phyloP scores from a whole-genome alignment of 2,888 invertebrate genomes.

The Branchipolynoe longqiensis region DNA sequence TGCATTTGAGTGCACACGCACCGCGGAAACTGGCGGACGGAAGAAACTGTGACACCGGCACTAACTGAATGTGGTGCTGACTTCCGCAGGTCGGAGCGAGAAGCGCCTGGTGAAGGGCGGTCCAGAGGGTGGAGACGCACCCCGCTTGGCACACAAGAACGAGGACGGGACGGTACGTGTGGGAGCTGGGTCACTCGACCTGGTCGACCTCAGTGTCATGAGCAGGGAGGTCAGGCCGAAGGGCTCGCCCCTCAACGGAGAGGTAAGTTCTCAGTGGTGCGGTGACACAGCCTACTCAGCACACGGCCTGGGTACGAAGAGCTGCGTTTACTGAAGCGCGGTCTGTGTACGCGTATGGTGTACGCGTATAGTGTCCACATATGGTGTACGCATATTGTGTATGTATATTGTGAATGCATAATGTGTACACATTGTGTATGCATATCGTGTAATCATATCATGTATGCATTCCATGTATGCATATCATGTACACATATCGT shows the following conservation, averaged over 20 bases:
- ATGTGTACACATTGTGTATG: too few relatives aligned
- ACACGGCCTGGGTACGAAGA: too few relatives aligned
- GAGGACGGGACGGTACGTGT: conserved; percentile 49
- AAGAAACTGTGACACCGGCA: too few relatives aligned
- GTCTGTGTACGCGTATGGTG: too few relatives aligned
- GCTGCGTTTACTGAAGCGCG: too few relatives aligned
- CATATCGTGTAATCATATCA: too few relatives aligned
- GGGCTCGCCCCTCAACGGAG: neutral
- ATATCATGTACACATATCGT: too few relatives aligned
- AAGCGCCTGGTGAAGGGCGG: conserved; percentile 2
- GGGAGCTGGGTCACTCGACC: conserved; percentile 47
- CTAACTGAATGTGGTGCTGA: neutral
- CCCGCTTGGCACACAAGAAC: neutral
- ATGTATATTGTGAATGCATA: neutral
- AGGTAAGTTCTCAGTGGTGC: conserved; percentile 67
- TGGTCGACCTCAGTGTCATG: conserved; percentile 73
- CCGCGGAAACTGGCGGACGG: too few relatives aligned
- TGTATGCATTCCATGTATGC: too few relatives aligned
- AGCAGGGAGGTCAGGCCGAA: conserved; percentile 69
- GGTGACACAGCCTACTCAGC: conserved; percentile 22
- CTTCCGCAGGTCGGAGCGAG: conserved; percentile 26
- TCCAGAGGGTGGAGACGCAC: neutral
- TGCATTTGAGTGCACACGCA: too few relatives aligned
- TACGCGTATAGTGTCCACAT: neutral
- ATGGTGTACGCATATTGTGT: neutral